phyloP scores from a whole-genome alignment of 37 sponge, comb jelly and placozoan genomes.

The Tethya wilhelma region DNA sequence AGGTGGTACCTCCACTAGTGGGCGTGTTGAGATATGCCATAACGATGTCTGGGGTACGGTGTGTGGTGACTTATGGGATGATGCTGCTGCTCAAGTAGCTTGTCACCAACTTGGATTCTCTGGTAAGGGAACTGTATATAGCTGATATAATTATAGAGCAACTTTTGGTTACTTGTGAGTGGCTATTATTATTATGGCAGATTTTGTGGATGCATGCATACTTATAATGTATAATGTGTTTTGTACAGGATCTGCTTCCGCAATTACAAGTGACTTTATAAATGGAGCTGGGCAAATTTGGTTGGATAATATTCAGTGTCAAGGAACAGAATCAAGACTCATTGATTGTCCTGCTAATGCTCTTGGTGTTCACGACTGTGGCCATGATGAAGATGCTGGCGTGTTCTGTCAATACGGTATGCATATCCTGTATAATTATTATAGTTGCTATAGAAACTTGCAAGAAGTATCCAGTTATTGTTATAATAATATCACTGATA shows the following conservation, averaged over 20 bases:
- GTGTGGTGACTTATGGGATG: slow-evolving; percentile 51
- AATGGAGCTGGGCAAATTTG: slow-evolving; percentile 11
- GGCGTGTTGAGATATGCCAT: slow-evolving; percentile 40
- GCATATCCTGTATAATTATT: no score
- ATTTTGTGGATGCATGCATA: no score
- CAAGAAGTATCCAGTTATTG: no score
- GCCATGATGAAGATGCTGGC: slow-evolving; percentile 15
- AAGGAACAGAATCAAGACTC: slow-evolving; percentile 2
- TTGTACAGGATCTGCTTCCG: not conserved
- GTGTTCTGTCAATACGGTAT: not conserved
- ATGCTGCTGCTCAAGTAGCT: slow-evolving; percentile 30
- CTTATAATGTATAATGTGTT: no score
- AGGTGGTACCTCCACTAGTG: slow-evolving; percentile 10
- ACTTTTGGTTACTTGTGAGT: no score
- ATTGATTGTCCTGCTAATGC: slow-evolving; percentile 6
- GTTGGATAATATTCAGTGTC: slow-evolving; percentile 12
- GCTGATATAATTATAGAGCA: no score
- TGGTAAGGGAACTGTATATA: no score
- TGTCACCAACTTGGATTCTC: slow-evolving; percentile 58
- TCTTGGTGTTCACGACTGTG: slow-evolving; percentile 1
- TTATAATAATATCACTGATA: no score
- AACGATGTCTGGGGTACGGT: slow-evolving; percentile 56
- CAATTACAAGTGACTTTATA: not conserved
- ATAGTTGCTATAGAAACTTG: no score
- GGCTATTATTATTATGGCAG: no score